Evolutionary conservation across 2,888 invertebrate genomes (phyloP), one percentile per base, ranked within the genome.

Genomic region (Hipparchia semele): DNA sequence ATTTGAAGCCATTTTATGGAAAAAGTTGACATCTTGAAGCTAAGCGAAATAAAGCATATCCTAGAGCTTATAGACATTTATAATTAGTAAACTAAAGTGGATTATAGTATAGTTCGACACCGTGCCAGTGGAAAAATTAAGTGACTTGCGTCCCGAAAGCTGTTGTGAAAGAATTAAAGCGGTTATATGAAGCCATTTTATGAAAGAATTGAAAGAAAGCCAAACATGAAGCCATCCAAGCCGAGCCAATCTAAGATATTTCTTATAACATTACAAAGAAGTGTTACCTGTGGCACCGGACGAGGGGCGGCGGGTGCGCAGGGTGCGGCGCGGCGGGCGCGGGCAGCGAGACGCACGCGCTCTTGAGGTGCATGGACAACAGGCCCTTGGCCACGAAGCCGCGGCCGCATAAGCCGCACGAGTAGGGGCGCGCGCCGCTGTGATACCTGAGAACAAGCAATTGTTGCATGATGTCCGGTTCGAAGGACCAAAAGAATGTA

Each of bases 361-460:
- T 92, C 88, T 95, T 95, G 80, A 95, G 89, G 78, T 96, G 96
- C 89, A 95, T 94, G 80, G 95, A 95, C 68, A 96, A 90, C 87
- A 95, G 94, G 8, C 95, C 95, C 84, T 95, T 95, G 75, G 95
- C 95, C 46, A 95, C 95, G 85, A 95, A 96, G 45, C 95, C 95
- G 82, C 95, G 95, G 3, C 92, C 91, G 85, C 96, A 96, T 78
- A 95, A 87, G 74, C 86, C 90, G 83, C 96, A 96, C 71, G 86
- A 86, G 87, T 95, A 95, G 0, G 95, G 95, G 75, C 95, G 87
- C 79, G 95, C 94, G 61, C 95, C 95, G 76, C 94, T 95, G 88
- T 95, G 95, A 83, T 94, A 95, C 79, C 91, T 90, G 83, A 7
- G 12, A 12, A 53, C 73, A 7, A 9, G n/a, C 33, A n/a, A n/a